Percentiles rank a stretch among this genome's conserved stretches.
Conservation (phyloP, 2,888 invertebrate genomes). For the Trissolcus brochymenae region DNA sequence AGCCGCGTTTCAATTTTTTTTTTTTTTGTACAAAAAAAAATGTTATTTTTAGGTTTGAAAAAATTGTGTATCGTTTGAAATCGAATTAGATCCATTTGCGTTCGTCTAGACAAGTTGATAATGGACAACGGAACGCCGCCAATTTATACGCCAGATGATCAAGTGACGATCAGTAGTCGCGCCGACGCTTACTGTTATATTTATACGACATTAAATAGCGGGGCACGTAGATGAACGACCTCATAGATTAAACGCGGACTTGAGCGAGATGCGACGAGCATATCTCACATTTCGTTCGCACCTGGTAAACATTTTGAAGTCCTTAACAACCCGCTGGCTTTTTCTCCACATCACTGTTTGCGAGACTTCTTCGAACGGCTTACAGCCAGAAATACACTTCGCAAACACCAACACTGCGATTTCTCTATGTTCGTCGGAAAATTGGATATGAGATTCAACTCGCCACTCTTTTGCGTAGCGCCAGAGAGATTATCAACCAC, state of each 20-base stretch:
- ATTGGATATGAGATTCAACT: background rate
- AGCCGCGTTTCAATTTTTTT: too few relatives aligned
- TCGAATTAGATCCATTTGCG: too few relatives aligned
- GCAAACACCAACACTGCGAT: constrained; percentile 40
- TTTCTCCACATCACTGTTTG: constrained; percentile 45
- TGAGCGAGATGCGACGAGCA: constrained; percentile 27
- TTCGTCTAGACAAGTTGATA: background rate
- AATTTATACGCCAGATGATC: constrained; percentile 15
- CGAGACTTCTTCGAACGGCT: constrained; percentile 49
- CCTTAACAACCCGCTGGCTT: constrained; percentile 45
- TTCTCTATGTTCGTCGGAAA: constrained; percentile 26
- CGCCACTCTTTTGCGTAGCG: background rate
- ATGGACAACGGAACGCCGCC: background rate
- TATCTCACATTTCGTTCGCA: constrained; percentile 49
- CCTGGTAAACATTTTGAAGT: constrained; percentile 54
- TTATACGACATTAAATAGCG: constrained; percentile 51
- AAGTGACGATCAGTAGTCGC: constrained; percentile 31
- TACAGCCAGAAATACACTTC: constrained; percentile 49
- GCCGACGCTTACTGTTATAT: constrained; percentile 46
- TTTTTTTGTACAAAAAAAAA: background rate
- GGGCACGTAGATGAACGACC: constrained; percentile 52
- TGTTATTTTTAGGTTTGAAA: background rate
- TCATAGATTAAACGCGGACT: constrained; percentile 46
- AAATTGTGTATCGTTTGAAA: background rate
- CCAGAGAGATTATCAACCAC: too few relatives aligned